Base-by-base conservation (phyloP, 2,888 invertebrate genomes). In the Chironomus tentans region DNA sequence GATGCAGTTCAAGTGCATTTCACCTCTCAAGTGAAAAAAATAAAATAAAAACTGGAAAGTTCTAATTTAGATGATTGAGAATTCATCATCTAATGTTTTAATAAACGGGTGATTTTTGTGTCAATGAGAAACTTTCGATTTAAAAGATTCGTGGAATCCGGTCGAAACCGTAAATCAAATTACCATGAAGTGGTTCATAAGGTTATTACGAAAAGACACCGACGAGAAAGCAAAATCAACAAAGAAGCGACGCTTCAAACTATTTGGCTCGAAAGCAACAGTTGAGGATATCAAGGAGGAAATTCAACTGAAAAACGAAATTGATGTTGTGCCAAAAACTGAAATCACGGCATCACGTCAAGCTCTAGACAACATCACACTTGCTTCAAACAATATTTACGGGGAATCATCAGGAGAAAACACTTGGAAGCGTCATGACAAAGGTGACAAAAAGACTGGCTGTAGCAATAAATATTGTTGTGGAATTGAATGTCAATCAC, bases 141-240 rank as follows among this genome's bases (percentile, higher is more conserved):
- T 82, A 87, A 86, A 78, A 87, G 87, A 81, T 88, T 88, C 82
- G 85, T 88, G 79, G 85, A 87, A 83, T 87, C 88, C 85, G 88
- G 88, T 78, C 86, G 84, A 81, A 88, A 88, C 86, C 88, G 88
- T 85, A 85, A 82, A 81, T 85, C 82, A 73, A 88, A 88, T 79
- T 83, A 86, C 80, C 84, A 89, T 88, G 89, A 87, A 84, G 81
- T 89, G 88, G 88, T 88, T 87, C 88, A 89, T 82, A 88, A 89
- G 83, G 85, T 87, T 85, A 86, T 88, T 85, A 85, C 85, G 77
- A 84, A 86, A 81, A 82, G 84, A 79, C 85, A 87, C 76, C 12
- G 68, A 71, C 62, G 65, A 78, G 76, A 84, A 72, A 77, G 77
- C 22, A 77, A 78, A 72, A 76, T 78, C 13, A 77, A 78, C 24